Percentiles rank a stretch among this genome's conserved stretches.
Conservation (phyloP, 2,888 invertebrate species). For the Athetis lepigone region DNA sequence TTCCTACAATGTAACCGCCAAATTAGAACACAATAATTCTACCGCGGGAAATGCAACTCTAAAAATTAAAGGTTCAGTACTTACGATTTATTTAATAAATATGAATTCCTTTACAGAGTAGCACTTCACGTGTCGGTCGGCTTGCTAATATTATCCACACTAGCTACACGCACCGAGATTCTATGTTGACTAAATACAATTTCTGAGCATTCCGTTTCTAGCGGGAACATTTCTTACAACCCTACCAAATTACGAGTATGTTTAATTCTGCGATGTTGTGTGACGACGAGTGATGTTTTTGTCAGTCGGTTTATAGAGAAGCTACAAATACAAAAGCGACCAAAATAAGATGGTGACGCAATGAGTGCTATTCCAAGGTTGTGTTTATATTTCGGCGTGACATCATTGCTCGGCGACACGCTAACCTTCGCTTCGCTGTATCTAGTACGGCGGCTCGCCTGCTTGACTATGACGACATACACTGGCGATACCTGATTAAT, state of each 20-base stretch:
- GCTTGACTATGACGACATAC: too few species aligned
- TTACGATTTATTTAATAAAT: constrained; percentile 30
- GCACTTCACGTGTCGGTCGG: constrained; percentile 44
- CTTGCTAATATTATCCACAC: constrained; percentile 37
- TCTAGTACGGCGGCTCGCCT: too few species aligned
- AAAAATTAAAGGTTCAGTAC: constrained; percentile 29
- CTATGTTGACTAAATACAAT: constrained; percentile 63
- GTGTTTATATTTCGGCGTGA: constrained; percentile 60
- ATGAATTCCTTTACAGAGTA: constrained; percentile 54
- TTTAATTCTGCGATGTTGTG: too few species aligned
- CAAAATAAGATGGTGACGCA: constrained; percentile 82
- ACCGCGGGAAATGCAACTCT: not conserved
- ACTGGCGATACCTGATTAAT: too few species aligned
- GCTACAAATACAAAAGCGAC: constrained; percentile 75
- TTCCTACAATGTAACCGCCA: too few species aligned
- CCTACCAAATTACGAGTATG: constrained; percentile 37
- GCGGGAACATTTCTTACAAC: constrained; percentile 71
- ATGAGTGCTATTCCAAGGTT: constrained; percentile 75
- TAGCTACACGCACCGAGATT: constrained; percentile 38
- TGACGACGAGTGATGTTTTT: constrained; percentile 45
- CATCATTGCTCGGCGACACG: constrained; percentile 51
- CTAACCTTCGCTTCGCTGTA: constrained; percentile 49
- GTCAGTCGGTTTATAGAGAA: constrained; percentile 47
- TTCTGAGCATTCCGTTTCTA: constrained; percentile 62
- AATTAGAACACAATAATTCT: too few species aligned